Evolutionary conservation across 2,888 invertebrate genomes (phyloP).

Genomic region (Thera britannica): DNA sequence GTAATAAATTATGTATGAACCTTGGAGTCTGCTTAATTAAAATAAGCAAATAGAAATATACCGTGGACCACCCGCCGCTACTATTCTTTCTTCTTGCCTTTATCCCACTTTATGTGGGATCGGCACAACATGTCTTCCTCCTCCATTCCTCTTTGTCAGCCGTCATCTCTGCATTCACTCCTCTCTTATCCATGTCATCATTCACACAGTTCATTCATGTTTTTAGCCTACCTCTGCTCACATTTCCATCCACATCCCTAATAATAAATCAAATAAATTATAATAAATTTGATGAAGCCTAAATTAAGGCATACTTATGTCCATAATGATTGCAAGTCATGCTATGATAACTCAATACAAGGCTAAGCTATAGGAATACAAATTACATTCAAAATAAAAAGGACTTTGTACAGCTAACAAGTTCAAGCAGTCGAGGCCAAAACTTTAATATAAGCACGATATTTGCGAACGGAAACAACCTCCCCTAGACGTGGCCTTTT

Average conservation of each 20-base stretch:
- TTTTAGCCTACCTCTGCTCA: too few relatives aligned
- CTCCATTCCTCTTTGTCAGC: too few relatives aligned
- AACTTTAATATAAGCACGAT: conserved; percentile 73
- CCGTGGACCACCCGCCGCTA: conserved; percentile 9
- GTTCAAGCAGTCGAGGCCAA: conserved; percentile 60
- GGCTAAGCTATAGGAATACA: conserved; percentile 30
- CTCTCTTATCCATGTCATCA: too few relatives aligned
- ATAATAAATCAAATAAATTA: too few relatives aligned
- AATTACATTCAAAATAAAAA: conserved; percentile 42
- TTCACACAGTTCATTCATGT: too few relatives aligned
- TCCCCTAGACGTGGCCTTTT: conserved; percentile 21
- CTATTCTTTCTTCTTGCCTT: conserved; percentile 14
- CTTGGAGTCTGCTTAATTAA: conserved; percentile 25
- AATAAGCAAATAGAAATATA: conserved; percentile 29
- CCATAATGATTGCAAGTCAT: conserved; percentile 18
- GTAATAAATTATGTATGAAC: conserved; percentile 10
- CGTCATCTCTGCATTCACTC: too few relatives aligned
- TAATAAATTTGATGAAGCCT: too few relatives aligned
- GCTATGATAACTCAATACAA: conserved; percentile 27
- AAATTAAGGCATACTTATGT: not conserved
- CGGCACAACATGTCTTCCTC: too few relatives aligned
- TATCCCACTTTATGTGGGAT: too few relatives aligned
- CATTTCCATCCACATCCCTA: too few relatives aligned
- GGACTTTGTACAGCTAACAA: conserved; percentile 56
- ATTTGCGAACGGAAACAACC: conserved; percentile 67